Evolutionary conservation across 2,797 vertebrate genomes (phyloP), one percentile per base, ranked within the genome.

Genomic region (Sebastes itinus): DNA sequence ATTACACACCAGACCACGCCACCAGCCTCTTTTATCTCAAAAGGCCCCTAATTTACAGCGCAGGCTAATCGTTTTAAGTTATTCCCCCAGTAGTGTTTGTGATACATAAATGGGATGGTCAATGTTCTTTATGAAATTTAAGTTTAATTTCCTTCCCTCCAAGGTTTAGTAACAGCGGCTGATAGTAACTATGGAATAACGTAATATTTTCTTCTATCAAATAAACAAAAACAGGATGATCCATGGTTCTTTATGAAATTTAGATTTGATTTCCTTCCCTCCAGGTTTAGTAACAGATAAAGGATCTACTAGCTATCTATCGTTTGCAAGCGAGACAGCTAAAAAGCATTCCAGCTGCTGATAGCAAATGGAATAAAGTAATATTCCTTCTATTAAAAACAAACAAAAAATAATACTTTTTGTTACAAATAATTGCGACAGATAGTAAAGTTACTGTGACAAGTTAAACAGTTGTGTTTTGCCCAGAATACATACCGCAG

Each of bases 11-110:
- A 55, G 20, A 20, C 22, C 27, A 22, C 3, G 8, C 6, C 10
- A 10, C 22, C 49, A 33, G 52, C 33, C 33, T 71, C 78, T 85
- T 80, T 83, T n/a, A 86, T 77, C 65, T 77, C 25, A 22, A 66
- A 18, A 77, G 20, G 18, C 11, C 30, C 23, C 33, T 28, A 18
- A 80, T 59, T 14, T 63, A 58, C 9, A 42, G 61, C 46, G 11
- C 25, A 66, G n/a, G 2, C 63, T 72, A 62, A 83, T 58, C 23
- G 25, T 72, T 81, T 75, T 4, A 38, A 60, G n/a, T 61, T 23
- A 66, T 54, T 46, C 12, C 27, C 14, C 2, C 5, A 49, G 2
- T 25, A 2, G 14, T 66, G 27, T 66, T 38, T 75, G 42, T 38
- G 23, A 33, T 16, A 58, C 14, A 28, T 63, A 10, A 33, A 62